Conservation (phyloP, 2,888 invertebrate genomes). For the Acanthoscelides obtectus region DNA sequence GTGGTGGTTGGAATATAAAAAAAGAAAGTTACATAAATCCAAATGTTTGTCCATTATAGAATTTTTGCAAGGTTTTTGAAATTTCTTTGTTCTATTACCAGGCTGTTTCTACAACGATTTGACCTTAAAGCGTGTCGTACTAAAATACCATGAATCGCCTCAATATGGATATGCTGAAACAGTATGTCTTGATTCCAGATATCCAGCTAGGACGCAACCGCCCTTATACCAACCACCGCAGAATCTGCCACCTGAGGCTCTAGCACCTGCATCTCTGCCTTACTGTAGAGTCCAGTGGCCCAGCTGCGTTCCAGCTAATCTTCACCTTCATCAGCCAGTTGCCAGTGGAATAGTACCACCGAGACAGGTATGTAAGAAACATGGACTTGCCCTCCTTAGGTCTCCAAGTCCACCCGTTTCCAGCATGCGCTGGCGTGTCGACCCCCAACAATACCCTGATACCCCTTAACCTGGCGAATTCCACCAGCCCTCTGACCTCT, state of each 20-base stretch:
- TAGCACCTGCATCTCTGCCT: slow-evolving; percentile 50
- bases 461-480: slow-evolving; percentile 73
- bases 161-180: too few species aligned
- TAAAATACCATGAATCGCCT: too few species aligned
- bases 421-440: slow-evolving; percentile 88
- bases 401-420: slow-evolving; percentile 85
- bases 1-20: too few species aligned
- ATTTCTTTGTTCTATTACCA: too few species aligned
- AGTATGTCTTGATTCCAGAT: slow-evolving; percentile 47
- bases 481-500: slow-evolving; percentile 64
- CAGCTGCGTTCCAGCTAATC: slow-evolving; percentile 48
- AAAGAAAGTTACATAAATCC: too few species aligned
- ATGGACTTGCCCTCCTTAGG: slow-evolving; percentile 61
- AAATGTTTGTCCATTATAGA: too few species aligned
- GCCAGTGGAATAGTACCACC: neutral
- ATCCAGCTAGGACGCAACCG: slow-evolving; percentile 62
- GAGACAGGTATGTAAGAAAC: neutral
- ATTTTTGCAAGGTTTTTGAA: too few species aligned
- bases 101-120: too few species aligned
- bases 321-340: slow-evolving; percentile 29
- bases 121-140: too few species aligned
- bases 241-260: slow-evolving; percentile 44
- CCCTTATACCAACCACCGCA: slow-evolving; percentile 33
- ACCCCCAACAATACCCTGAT: slow-evolving; percentile 88
- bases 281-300: slow-evolving; percentile 48